phyloP scores from a whole-genome alignment of 2,797 vertebrate genomes.

The Chaetophractus vellerosus region DNA sequence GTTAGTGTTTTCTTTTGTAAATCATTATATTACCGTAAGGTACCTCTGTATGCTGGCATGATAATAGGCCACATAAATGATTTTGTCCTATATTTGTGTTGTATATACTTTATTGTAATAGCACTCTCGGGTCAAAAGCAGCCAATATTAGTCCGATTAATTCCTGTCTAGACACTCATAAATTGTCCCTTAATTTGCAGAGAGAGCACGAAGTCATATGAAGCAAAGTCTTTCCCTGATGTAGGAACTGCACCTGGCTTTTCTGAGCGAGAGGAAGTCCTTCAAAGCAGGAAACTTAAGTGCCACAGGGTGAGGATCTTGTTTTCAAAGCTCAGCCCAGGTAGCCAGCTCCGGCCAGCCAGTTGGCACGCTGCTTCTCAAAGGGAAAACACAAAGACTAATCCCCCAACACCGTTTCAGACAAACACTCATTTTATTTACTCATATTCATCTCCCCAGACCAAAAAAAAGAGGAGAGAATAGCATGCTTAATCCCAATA shows the following conservation, averaged over 20 bases:
- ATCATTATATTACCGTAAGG: constrained; percentile 88
- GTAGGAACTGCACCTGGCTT: constrained; percentile 57
- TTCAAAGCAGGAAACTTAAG: background rate
- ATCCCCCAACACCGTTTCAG: constrained; percentile 89
- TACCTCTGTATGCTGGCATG: constrained; percentile 86
- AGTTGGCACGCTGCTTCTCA: constrained; percentile 75
- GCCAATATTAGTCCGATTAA: constrained; percentile 89
- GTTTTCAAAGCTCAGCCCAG: constrained; percentile 51
- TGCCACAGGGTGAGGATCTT: constrained; percentile 11
- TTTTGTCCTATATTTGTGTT: constrained; percentile 89
- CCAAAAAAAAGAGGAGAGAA: constrained; percentile 85
- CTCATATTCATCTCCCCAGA: constrained; percentile 89
- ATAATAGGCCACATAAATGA: constrained; percentile 86
- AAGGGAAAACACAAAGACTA: constrained; percentile 87
- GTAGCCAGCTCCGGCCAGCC: constrained; percentile 65
- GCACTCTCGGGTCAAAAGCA: constrained; percentile 87
- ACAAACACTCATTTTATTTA: constrained; percentile 91
- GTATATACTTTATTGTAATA: constrained; percentile 88
- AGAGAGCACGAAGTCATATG: constrained; percentile 80
- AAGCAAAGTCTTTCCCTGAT: constrained; percentile 82
- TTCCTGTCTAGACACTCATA: constrained; percentile 87
- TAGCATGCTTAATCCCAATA: constrained; percentile 91
- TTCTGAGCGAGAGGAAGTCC: constrained; percentile 18
- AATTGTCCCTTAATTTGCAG: constrained; percentile 90
- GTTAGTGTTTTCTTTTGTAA: constrained; percentile 87